Base-by-base conservation (phyloP, 2,888 invertebrate species). In the Atrina japonica region DNA sequence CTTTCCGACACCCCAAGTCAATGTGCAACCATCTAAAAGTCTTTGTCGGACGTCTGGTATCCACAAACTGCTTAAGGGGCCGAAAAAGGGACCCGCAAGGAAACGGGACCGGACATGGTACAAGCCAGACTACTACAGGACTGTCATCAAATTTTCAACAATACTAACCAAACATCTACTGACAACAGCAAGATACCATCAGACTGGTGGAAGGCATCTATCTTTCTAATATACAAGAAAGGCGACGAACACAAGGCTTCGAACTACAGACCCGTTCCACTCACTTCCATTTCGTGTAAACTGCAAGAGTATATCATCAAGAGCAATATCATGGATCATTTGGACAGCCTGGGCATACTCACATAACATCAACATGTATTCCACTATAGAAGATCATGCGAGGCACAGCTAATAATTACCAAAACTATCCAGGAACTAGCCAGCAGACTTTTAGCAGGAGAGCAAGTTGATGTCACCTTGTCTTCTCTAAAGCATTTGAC, bases 251-350 rank as follows among this genome's bases (percentile, higher is more conserved):
- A 49, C 49, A 49, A 49, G 21, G n/a, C 49, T 9, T 16, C 49
- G 9, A 49, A 49, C 21, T 49, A 49, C 49, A 49, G 49, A 49
- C 49, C 49, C 7, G 49, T 49, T n/a, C 21, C 49, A 9, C 18
- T 49, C n/a, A 49, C 49, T 16, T 49, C 49, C 49, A 49, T 49
- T 21, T 49, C n/a, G n/a, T 49, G 49, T 21, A 49, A 49, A 49
- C 49, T 49, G n/a, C 49, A 18, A 16, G 49, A 49, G 18, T 21
- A 49, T 18, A 49, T 49, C 9, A n/a, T 49, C 49, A 16, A 49
- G 16, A 49, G 49, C 21, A 49, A 49, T 21, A 49, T 49, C 49
- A 49, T 49, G 49, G 49, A 49, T 49, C 49, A 49, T 49, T 49
- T 18, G 9, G 49, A 49, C 18, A 9, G 21, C 14, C 49, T 49